A percentile compares a stretch with the other conserved stretches of the same genome.
Evolutionary conservation across 2,113 vertebrate genomes (phyloP).

Genomic region (Hemiscyllium ocellatum): DNA sequence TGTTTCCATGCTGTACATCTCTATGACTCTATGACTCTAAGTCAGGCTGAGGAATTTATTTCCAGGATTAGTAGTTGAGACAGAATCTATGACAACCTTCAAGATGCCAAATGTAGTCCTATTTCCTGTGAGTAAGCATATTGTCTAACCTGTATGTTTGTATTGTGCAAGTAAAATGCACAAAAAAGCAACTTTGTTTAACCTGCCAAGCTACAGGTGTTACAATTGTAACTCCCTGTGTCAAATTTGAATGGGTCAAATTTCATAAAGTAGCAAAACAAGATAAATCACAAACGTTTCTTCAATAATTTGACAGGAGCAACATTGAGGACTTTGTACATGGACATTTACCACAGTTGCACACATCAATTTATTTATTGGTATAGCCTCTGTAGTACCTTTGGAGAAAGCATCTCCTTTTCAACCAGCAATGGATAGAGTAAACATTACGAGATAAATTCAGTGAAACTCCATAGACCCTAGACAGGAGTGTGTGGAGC

Average conservation of each 20-base stretch:
- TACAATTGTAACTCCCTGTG: background rate
- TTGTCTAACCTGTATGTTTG: background rate
- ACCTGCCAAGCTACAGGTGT: background rate
- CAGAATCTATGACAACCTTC: background rate
- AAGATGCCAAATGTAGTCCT: background rate
- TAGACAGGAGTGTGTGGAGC: background rate
- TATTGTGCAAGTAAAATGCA: background rate
- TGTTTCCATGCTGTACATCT: too few relatives aligned
- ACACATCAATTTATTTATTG: background rate
- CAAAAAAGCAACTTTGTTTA: background rate
- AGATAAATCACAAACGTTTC: background rate
- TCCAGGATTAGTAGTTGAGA: background rate
- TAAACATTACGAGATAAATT: background rate
- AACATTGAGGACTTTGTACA: background rate
- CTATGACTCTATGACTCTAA: too few relatives aligned
- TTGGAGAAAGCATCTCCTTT: background rate
- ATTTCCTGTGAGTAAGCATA: background rate
- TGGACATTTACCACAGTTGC: background rate
- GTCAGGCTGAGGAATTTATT: background rate
- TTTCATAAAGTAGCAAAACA: slow-evolving; percentile 7
- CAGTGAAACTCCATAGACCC: background rate
- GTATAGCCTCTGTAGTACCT: background rate
- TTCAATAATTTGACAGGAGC: background rate
- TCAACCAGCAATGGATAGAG: background rate
- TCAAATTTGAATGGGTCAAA: background rate